Percentiles rank a stretch among this genome's conserved stretches.
Conservation (phyloP, 2,888 invertebrate species). For the Notodonta ziczac region DNA sequence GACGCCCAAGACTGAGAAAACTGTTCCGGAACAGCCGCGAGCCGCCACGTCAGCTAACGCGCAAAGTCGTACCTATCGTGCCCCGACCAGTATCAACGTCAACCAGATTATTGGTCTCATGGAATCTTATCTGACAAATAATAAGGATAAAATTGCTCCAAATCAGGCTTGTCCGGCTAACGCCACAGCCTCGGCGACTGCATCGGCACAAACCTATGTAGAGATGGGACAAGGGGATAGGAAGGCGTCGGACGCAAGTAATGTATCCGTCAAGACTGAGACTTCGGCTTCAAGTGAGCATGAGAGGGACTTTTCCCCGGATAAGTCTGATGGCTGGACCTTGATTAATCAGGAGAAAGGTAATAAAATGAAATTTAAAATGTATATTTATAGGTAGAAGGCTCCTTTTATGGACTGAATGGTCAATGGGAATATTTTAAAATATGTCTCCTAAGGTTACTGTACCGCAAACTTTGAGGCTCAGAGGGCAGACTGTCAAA, state of each 20-base stretch:
- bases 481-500: no score
- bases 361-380: constrained; percentile 28
- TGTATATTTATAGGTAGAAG: no score
- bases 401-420: no score
- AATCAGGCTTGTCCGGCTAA: constrained; percentile 5
- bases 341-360: constrained; percentile 73
- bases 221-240: constrained; percentile 54
- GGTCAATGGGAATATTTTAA: no score
- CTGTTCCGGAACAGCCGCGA: constrained; percentile 25
- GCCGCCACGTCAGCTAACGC: constrained; percentile 21
- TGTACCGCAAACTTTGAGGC: no score
- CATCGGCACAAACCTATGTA: constrained; percentile 7
- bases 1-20: constrained; percentile 28
- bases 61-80: constrained; percentile 18
- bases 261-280: constrained; percentile 28
- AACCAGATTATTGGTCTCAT: constrained; percentile 11
- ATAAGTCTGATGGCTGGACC: constrained; percentile 70
- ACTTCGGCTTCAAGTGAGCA: constrained; percentile 29
- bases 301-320: constrained; percentile 55
- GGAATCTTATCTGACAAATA: constrained; percentile 9
- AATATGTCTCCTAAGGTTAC: no score
- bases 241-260: constrained; percentile 29
- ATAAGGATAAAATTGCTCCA: constrained; percentile 8
- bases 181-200: constrained; percentile 12
- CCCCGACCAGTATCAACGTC: constrained; percentile 7